A percentile compares a stretch with the other conserved stretches of the same genome.
phyloP scores from a whole-genome alignment of 2,888 invertebrate genomes.

The Fissipunctia ypsillon region DNA sequence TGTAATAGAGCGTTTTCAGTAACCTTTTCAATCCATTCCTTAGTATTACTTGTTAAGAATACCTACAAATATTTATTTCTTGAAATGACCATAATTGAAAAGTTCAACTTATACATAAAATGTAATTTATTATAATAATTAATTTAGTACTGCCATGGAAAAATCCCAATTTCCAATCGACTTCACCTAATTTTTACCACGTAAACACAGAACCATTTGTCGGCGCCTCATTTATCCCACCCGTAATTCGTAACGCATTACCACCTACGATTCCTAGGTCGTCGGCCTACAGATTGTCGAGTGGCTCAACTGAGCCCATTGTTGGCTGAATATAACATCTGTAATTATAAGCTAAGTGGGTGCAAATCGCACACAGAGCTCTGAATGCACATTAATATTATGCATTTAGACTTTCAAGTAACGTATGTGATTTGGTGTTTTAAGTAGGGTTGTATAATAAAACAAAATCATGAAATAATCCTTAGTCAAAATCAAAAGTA shows the following conservation, averaged over 20 bases:
- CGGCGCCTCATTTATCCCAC: slow-evolving; percentile 11
- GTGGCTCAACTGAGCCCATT: slow-evolving; percentile 47
- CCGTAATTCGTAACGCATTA: slow-evolving; percentile 38
- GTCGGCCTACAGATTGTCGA: slow-evolving; percentile 50
- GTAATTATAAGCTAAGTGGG: slow-evolving; percentile 62
- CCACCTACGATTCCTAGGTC: slow-evolving; percentile 40
- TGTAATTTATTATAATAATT: neutral
- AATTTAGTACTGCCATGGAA: neutral
- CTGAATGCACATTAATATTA: slow-evolving; percentile 33
- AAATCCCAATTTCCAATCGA: neutral
- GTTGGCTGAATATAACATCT: slow-evolving; percentile 52
- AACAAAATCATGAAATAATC: too few relatives aligned
- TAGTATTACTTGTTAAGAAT: neutral
- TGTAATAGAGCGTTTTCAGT: neutral
- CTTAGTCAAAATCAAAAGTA: too few relatives aligned
- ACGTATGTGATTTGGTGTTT: slow-evolving; percentile 14
- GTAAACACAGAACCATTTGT: neutral
- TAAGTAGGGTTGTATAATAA: neutral
- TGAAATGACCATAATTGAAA: neutral
- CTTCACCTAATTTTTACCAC: slow-evolving; percentile 13
- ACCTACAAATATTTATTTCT: neutral
- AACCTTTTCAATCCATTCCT: neutral
- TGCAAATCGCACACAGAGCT: slow-evolving; percentile 46
- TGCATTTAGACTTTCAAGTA: slow-evolving; percentile 30
- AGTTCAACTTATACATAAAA: neutral